Percentiles rank a stretch among this genome's conserved stretches.
Evolutionary conservation across 2,113 vertebrate genomes (phyloP).

Genomic region (Spilogale gracilis): DNA sequence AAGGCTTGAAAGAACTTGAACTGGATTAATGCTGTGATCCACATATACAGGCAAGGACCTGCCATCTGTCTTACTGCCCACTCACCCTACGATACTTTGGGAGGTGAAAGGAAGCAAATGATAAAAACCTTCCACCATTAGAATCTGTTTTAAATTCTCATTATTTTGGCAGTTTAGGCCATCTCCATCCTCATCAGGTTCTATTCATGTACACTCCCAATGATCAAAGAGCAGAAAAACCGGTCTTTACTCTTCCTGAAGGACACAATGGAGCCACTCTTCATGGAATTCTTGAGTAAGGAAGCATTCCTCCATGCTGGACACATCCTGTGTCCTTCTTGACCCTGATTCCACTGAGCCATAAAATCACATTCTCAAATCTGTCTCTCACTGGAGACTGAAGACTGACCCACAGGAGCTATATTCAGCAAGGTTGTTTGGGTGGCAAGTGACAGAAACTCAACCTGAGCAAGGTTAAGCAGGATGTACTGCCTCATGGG

Average conservation of each 20-base stretch:
- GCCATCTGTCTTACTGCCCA: conserved; percentile 40
- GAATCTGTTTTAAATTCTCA: conserved; percentile 43
- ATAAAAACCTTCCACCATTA: neutral
- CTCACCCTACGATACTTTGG: neutral
- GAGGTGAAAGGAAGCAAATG: neutral
- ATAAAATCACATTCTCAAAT: neutral
- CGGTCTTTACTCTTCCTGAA: neutral
- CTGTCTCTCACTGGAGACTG: neutral
- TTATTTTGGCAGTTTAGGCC: neutral
- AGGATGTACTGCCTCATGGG: neutral
- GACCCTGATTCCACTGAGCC: neutral
- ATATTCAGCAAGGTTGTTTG: neutral
- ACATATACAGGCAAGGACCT: neutral
- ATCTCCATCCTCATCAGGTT: neutral
- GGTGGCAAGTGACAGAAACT: neutral
- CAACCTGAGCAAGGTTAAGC: neutral
- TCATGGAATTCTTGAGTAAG: neutral
- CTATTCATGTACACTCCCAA: neutral
- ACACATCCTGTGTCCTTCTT: too few species aligned
- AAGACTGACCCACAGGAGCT: neutral
- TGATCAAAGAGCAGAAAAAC: neutral
- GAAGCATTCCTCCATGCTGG: neutral
- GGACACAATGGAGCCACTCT: neutral
- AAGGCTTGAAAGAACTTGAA: neutral
- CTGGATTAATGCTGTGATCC: neutral